Base-by-base conservation (phyloP, 2,888 invertebrate genomes). In the Gymnocheta viridis region DNA sequence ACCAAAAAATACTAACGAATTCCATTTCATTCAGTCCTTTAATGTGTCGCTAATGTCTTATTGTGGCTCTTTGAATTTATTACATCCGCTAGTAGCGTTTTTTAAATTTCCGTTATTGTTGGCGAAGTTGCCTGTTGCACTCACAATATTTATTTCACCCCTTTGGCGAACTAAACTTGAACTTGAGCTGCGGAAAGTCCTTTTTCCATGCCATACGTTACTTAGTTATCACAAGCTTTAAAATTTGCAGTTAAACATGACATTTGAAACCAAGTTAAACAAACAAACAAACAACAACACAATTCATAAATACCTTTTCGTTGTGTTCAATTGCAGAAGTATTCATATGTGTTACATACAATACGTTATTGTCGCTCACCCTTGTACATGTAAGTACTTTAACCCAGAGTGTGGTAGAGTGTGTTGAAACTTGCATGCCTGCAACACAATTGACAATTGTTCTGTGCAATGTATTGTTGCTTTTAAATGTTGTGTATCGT, bases 31-130 rank as follows among this genome's bases (percentile, higher is more conserved):
- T 44, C 4, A 38, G 17, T 32, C 9, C 19, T 22, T 27, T 35
- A 35, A n/a, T n/a, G 24, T 14, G 72, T 10, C 47, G 38, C 60
- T 60, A 72, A 60, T 60, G 32, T 72, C 72, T 60, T n/a, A 49
- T 73, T 73, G 47, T 73, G 35, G 60, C 49, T 35, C 51, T 51
- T 62, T 51, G 62, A 62, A 62, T 73, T 73, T 73, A 72, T 79
- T 56, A 72, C 64, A 56, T 79, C 79, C 79, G 70, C 56, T 64
- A 70, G 70, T 47, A 64, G 47, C 79, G 56, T 79, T 77, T 72
- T 72, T 60, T 47, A 79, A 72, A 72, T 79, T 72, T 79, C 79
- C 79, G 70, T 64, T 79, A 17, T 64, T 70, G 38, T 17, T 35
- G 44, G 1, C 7, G 22, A 70, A 70, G 62, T 70, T 44, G 70